These are phyloP conservation scores for Pogoniulus pusillus DNA, from an alignment of 2,797 vertebrate genomes.

Conservation along the genomic window DNA sequence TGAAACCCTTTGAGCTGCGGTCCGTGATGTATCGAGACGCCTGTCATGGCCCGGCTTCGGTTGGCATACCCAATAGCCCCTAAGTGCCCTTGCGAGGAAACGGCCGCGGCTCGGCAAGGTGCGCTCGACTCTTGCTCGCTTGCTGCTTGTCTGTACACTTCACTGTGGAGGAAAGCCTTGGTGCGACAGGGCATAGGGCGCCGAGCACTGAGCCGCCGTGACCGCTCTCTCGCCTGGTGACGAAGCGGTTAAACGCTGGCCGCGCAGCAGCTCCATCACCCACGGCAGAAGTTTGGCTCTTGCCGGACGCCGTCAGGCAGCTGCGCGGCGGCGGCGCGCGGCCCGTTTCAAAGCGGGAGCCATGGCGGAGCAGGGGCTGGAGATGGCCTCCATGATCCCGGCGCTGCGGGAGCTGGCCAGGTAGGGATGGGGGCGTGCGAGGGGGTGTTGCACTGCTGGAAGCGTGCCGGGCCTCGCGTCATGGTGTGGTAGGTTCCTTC, in stretches of 20 bases:
- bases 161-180: no score
- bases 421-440: constrained; percentile 66
- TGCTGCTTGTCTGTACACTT: background rate
- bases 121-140: no score
- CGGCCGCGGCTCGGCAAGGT: no score
- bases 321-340: background rate
- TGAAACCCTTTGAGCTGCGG: no score
- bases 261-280: fast-evolving
- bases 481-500: background rate
- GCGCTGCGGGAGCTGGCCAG: constrained; percentile 91
- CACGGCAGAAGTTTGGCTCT: background rate
- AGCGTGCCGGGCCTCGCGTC: background rate
- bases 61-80: no score
- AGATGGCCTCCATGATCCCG: constrained; percentile 97
- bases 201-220: fast-evolving
- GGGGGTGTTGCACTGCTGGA: background rate
- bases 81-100: background rate
- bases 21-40: no score
- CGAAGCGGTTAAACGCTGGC: background rate
- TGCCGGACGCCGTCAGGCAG: background rate
- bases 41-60: background rate
- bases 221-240: fast-evolving
- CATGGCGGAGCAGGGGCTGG: constrained; percentile 87
- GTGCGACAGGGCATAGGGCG: background rate
- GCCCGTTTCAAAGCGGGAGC: constrained; percentile 35